Percentiles rank a stretch among this genome's conserved stretches.
phyloP scores from a whole-genome alignment of 2,888 invertebrate species.

The Orthosia incerta region DNA sequence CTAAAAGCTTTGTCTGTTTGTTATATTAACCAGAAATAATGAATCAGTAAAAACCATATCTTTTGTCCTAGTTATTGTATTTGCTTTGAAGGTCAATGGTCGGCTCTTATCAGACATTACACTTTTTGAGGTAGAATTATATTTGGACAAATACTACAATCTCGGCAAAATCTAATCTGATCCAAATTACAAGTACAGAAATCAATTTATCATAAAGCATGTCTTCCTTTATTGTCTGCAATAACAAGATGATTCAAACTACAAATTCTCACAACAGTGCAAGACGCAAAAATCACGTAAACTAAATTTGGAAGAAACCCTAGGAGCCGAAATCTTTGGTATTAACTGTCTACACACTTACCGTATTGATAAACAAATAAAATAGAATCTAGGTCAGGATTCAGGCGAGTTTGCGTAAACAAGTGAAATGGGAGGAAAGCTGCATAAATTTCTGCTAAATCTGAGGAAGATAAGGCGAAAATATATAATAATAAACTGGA shows the following conservation, averaged over 20 bases:
- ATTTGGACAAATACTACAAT: constrained; percentile 21
- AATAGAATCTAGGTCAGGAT: constrained; percentile 41
- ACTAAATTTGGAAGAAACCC: constrained; percentile 25
- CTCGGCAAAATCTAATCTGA: constrained; percentile 24
- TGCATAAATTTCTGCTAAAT: constrained; percentile 7
- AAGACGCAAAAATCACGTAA: neutral
- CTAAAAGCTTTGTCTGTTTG: constrained; percentile 6
- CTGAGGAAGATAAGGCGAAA: neutral
- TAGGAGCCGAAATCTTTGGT: neutral
- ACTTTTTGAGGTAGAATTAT: constrained; percentile 9
- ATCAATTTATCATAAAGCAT: neutral
- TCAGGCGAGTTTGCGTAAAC: constrained; percentile 27
- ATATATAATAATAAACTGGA: constrained; percentile 6
- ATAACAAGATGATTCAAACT: neutral
- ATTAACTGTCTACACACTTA: constrained; percentile 8
- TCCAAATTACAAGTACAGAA: neutral
- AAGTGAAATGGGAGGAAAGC: constrained; percentile 22
- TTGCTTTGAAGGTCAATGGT: constrained; percentile 15
- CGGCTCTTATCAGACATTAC: constrained; percentile 21
- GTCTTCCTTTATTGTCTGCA: constrained; percentile 27
- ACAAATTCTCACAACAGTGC: neutral
- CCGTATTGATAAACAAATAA: constrained; percentile 36
- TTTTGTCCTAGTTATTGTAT: neutral
- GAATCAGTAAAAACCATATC: neutral
- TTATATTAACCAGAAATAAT: constrained; percentile 8